Conservation (phyloP, 2,888 invertebrate genomes). For the Drosophila borealis region DNA sequence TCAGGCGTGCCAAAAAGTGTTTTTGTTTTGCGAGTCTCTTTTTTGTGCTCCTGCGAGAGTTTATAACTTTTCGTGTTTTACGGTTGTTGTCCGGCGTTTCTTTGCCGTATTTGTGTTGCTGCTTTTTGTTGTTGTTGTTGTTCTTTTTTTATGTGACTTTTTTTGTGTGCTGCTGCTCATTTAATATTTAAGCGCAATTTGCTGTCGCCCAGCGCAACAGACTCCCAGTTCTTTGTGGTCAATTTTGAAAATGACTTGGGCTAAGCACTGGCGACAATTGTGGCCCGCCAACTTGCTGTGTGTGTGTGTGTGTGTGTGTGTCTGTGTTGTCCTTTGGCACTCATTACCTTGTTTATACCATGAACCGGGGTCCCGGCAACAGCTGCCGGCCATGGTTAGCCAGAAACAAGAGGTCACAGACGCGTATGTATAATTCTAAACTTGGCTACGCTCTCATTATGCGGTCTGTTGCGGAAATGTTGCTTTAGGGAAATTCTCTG, state of each 20-base stretch:
- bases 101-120: conserved; percentile 40
- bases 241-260: conserved; percentile 79
- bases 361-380: conserved; percentile 33
- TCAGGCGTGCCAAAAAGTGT: conserved; percentile 77
- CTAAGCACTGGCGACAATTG: conserved; percentile 78
- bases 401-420: conserved; percentile 57
- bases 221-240: conserved; percentile 60
- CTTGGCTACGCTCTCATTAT: conserved; percentile 78
- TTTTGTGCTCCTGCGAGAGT: conserved; percentile 67
- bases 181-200: conserved; percentile 82
- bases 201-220: conserved; percentile 59
- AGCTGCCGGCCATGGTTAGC: conserved; percentile 39
- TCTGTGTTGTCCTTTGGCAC: conserved; percentile 78
- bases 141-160: conserved; percentile 29
- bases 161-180: conserved; percentile 65
- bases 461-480: conserved; percentile 83
- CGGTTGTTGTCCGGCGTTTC: conserved; percentile 72
- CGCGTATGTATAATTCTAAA: conserved; percentile 63
- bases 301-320: conserved; percentile 62
- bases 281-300: conserved; percentile 56
- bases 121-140: conserved; percentile 18
- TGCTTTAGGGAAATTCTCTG: conserved; percentile 71
- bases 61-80: conserved; percentile 79
- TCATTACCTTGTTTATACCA: conserved; percentile 72
- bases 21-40: conserved; percentile 60